phyloP scores from a whole-genome alignment of 2,797 vertebrate species.

The Manis crassicaudata region DNA sequence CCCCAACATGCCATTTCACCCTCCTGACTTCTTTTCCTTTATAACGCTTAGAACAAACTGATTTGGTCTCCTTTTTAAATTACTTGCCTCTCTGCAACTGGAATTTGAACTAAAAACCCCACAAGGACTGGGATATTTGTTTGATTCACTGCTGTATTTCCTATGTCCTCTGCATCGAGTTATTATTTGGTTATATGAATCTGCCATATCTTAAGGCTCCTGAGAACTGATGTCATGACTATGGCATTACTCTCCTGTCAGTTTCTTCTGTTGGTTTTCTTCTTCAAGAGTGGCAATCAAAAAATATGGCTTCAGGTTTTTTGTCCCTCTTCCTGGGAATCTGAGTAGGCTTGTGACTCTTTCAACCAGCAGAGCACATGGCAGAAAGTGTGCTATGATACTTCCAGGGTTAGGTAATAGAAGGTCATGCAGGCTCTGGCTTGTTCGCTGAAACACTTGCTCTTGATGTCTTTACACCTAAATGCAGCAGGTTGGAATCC shows the following conservation, averaged over 20 bases:
- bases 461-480: background rate
- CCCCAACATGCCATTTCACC: background rate
- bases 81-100: background rate
- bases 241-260: background rate
- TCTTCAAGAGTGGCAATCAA: background rate
- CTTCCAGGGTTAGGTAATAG: background rate
- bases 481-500: background rate
- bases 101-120: background rate
- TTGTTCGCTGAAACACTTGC: background rate
- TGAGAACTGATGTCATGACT: background rate
- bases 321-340: background rate
- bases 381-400: background rate
- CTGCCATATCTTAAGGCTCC: background rate
- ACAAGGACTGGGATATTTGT: background rate
- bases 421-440: background rate
- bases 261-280: background rate
- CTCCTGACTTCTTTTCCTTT: constrained; percentile 29
- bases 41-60: background rate
- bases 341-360: background rate
- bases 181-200: constrained; percentile 28
- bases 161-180: background rate
- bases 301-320: background rate
- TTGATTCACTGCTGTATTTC: background rate
- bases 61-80: background rate
- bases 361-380: background rate